Percentiles rank a stretch among this genome's conserved stretches.
These are phyloP conservation scores for Polyploca ridens DNA, from an alignment of 2,888 invertebrate species.

Conservation along the genomic window DNA sequence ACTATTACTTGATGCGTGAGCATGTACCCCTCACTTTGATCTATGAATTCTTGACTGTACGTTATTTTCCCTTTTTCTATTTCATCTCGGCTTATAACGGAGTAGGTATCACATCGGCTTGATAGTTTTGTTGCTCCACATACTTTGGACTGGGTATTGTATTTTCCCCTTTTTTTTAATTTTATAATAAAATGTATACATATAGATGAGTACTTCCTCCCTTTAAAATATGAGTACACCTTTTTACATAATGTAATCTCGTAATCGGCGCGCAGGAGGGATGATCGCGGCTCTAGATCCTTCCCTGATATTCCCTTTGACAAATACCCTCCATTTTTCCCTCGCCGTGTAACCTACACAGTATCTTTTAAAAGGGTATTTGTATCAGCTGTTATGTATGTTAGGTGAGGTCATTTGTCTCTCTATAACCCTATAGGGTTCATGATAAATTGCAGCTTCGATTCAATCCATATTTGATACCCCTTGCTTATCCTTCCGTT, in stretches of 20 bases:
- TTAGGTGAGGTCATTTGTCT: background rate
- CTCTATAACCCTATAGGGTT: background rate
- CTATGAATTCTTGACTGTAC: too few species aligned
- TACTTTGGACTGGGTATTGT: too few species aligned
- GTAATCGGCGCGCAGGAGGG: background rate
- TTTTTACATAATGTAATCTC: background rate
- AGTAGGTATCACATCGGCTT: too few species aligned
- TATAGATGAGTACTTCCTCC: too few species aligned
- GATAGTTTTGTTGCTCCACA: too few species aligned
- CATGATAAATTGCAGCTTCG: background rate
- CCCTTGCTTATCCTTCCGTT: background rate
- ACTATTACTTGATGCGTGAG: too few species aligned
- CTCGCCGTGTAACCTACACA: background rate
- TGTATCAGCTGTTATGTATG: background rate
- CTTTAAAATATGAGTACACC: too few species aligned
- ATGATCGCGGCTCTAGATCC: background rate
- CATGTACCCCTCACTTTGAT: too few species aligned
- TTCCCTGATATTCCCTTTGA: background rate
- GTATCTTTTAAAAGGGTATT: slow-evolving; percentile 4
- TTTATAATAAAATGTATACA: too few species aligned
- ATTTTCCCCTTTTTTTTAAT: too few species aligned
- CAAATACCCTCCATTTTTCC: background rate
- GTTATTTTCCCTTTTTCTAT: too few species aligned
- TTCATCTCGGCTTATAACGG: too few species aligned
- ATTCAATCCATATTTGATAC: background rate